A percentile compares a stretch with the other conserved stretches of the same genome.
These are phyloP conservation scores for Heliconius ethilla DNA, from an alignment of 2,888 invertebrate genomes.

Conservation along the genomic window DNA sequence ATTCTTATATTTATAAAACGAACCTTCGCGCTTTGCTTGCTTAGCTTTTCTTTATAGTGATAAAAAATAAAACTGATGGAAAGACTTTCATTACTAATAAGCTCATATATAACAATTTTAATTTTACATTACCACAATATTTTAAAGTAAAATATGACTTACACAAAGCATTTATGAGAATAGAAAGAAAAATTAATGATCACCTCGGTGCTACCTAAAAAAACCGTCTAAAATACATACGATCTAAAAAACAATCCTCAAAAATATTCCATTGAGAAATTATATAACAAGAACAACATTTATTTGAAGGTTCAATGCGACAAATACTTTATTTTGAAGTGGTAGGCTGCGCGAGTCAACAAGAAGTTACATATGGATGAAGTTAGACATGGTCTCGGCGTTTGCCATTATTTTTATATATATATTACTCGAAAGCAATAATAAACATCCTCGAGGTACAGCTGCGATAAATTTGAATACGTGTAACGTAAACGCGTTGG, in stretches of 20 bases:
- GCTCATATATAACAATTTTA: no score
- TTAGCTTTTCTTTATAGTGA: no score
- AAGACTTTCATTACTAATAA: no score
- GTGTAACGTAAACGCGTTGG: not conserved
- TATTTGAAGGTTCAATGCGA: conserved; percentile 5
- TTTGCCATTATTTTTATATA: conserved; percentile 12
- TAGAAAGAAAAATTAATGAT: no score
- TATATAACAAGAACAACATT: conserved; percentile 6
- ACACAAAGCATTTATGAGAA: no score
- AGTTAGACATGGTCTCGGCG: conserved; percentile 14
- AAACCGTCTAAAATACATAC: no score
- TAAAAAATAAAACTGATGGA: no score
- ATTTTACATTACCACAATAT: no score
- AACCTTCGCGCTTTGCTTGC: no score
- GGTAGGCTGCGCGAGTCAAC: not conserved
- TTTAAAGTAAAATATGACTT: no score
- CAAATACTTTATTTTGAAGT: conserved; percentile 15
- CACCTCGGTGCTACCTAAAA: no score
- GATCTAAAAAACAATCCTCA: not conserved
- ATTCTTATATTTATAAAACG: no score
- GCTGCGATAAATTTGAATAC: not conserved
- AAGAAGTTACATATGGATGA: conserved; percentile 16
- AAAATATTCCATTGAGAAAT: not conserved
- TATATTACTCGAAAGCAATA: not conserved
- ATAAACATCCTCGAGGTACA: not conserved